These are phyloP conservation scores for Lepilemur ruficaudatus DNA, from an alignment of 2,797 vertebrate genomes.

Conservation along the genomic window DNA sequence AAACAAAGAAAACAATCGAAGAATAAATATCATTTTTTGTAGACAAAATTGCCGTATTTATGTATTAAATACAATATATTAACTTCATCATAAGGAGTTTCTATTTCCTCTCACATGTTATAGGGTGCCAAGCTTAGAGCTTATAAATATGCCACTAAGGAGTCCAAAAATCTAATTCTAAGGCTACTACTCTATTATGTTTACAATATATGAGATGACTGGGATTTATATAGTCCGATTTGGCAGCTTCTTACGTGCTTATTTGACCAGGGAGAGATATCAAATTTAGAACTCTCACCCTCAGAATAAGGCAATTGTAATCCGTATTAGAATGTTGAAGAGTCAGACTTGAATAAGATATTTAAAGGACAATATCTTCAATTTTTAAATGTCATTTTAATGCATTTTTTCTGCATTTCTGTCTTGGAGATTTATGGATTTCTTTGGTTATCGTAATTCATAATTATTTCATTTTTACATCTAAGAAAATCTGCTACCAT, in stretches of 20 bases:
- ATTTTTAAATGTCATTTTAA: neutral
- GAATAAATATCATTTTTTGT: neutral
- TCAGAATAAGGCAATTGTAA: conserved; percentile 61
- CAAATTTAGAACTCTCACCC: conserved; percentile 45
- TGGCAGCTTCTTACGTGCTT: conserved; percentile 50
- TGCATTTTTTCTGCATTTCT: neutral
- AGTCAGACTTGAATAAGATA: conserved; percentile 23
- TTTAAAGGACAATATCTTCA: conserved; percentile 3
- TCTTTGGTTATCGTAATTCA: neutral
- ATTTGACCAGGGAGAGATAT: conserved; percentile 38
- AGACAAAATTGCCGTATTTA: neutral
- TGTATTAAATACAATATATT: neutral
- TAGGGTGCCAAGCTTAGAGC: neutral
- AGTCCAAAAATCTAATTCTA: neutral
- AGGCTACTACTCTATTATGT: neutral
- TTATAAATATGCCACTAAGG: conserved; percentile 23
- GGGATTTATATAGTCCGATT: conserved; percentile 57
- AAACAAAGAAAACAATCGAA: neutral
- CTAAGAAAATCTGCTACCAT: neutral
- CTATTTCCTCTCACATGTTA: neutral
- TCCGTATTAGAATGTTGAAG: conserved; percentile 53
- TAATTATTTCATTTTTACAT: neutral
- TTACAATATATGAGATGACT: conserved; percentile 41
- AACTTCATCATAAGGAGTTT: conserved; percentile 15
- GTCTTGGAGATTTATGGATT: neutral